These are phyloP conservation scores for Crossocerus cetratus DNA, from an alignment of 2,888 invertebrate genomes.

Conservation along the genomic window DNA sequence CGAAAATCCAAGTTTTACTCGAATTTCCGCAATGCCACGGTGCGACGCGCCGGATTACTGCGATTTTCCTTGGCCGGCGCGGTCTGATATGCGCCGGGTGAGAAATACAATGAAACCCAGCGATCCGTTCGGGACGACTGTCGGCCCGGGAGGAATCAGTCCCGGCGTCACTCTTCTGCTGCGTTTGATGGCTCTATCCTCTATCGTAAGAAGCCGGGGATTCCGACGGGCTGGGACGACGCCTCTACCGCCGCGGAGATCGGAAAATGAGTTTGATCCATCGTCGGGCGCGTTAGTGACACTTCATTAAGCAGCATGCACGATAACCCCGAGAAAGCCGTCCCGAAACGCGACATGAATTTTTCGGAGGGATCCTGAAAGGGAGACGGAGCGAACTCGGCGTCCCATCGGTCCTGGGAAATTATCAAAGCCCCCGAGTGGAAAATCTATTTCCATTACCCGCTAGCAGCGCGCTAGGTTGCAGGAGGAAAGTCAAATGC, in stretches of 20 bases:
- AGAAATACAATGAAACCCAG: no score
- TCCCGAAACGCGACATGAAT: slow-evolving; percentile 15
- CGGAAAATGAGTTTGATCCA: slow-evolving; percentile 49
- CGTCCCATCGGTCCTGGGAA: no score
- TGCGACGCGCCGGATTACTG: no score
- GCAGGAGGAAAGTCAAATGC: no score
- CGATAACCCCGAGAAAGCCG: slow-evolving; percentile 36
- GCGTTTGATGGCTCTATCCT: no score
- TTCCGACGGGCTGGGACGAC: slow-evolving; percentile 12
- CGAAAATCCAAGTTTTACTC: no score
- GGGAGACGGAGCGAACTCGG: slow-evolving; percentile 1
- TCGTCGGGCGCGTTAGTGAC: slow-evolving; percentile 45
- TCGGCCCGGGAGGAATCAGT: no score
- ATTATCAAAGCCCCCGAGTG: background rate
- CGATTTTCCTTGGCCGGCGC: background rate
- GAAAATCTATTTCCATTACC: slow-evolving; percentile 16
- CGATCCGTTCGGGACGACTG: no score
- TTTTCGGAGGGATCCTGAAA: slow-evolving; percentile 24
- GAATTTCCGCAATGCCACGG: no score
- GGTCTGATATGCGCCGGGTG: no score
- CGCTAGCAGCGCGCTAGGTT: background rate
- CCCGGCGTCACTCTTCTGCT: no score
- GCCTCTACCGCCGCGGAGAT: slow-evolving; percentile 28
- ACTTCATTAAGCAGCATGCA: slow-evolving; percentile 44
- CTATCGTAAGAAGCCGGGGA: slow-evolving; percentile 21